Percentiles rank a stretch among this genome's conserved stretches.
Conservation (phyloP, 2,888 invertebrate species). For the Malthinus flaveolus region DNA sequence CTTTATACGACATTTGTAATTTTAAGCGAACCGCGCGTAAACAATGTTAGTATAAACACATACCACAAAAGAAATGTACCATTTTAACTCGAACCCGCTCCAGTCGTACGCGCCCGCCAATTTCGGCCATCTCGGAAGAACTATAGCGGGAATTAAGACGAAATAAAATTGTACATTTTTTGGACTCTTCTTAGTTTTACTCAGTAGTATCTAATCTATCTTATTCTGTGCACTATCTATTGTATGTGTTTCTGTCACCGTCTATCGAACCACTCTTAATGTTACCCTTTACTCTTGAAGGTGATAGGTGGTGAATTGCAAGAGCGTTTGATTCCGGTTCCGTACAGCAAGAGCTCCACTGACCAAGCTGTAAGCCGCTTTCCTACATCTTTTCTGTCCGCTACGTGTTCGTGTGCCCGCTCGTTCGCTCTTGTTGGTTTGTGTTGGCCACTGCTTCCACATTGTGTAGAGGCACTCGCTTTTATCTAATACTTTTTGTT, state of each 20-base stretch:
- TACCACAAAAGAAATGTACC: conserved; percentile 1
- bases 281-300: conserved; percentile 92
- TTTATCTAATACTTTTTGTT: conserved; percentile 21
- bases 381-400: conserved; percentile 60
- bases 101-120: too few relatives aligned
- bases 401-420: conserved; percentile 55
- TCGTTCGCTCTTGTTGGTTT: conserved; percentile 54
- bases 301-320: conserved; percentile 99
- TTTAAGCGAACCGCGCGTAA: too few relatives aligned
- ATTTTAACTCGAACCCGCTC: too few relatives aligned
- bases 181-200: conserved; percentile 41
- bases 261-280: conserved; percentile 71
- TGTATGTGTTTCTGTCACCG: conserved; percentile 56
- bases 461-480: conserved; percentile 41
- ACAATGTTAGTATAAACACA: not conserved
- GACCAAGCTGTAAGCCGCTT: conserved; percentile 99
- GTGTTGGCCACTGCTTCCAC: conserved; percentile 52
- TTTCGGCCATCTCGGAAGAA: too few relatives aligned
- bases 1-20: not conserved
- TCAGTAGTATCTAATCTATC: conserved; percentile 59
- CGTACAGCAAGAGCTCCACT: conserved; percentile 99
- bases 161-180: conserved; percentile 16
- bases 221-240: conserved; percentile 56
- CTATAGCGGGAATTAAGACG: too few relatives aligned
- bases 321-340: conserved; percentile 99